Evolutionary conservation across 2,888 invertebrate species (phyloP), one percentile per base, ranked within the genome.

Genomic region (Saturnia japonica): DNA sequence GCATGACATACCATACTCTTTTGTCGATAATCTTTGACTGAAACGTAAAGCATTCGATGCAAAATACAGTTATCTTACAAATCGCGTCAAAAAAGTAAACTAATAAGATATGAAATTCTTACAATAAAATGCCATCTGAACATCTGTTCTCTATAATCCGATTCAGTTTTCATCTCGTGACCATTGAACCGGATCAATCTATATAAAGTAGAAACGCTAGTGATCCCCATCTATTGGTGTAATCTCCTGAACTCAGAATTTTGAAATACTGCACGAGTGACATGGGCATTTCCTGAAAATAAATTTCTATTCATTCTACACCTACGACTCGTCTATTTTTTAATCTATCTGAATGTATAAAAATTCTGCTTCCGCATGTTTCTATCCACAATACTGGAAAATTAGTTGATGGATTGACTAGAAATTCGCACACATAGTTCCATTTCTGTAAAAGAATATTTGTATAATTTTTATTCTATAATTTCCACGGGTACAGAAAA

Each of bases 81-180:
- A 22, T 22, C 57, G 11, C 9, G 6, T 3, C 57, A 16, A 28
- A 28, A 25, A 28, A 16, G 14, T 28, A 12, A 60, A 28, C 16
- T 25, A 12, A 57, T 25, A 19, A 34, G 25, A 60, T 60, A 28
- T 60, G 57, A 28, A 60, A 60, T 22, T 28, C 4, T 28, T 28
- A 60, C 28, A 60, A 25, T 14, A 28, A 60, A 60, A 25, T 60
- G 57, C 28, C 28, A 60, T 14, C 57, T 25, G 57, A 60, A 28
- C 57, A 60, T 60, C 57, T 60, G 57, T 25, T 60, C 57, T 28
- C 57, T 6, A 43, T 60, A 60, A 60, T 60, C 28, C 14, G 57
- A 60, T 60, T 28, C 57, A 25, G 57, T 60, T 60, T 54, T 60
- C 57, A 60, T 60, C 57, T 60, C 57, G 28, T 60, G 28, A 28